Percentiles rank a stretch among this genome's conserved stretches.
Evolutionary conservation across 1,140 invertebrate genomes (phyloP).

Genomic region (Caerostris extrusa): DNA sequence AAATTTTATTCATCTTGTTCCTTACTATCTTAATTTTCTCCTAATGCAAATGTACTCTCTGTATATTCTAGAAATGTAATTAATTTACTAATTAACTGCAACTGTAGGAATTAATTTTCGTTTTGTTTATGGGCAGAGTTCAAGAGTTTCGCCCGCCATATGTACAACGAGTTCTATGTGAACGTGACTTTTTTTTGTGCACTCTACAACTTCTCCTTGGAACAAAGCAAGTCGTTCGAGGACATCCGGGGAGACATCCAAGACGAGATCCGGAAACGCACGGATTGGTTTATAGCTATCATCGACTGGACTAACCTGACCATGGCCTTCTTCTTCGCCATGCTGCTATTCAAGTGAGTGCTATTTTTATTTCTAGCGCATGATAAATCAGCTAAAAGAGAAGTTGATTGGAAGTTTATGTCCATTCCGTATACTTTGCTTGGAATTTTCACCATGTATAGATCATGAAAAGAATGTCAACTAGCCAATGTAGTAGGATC

Average conservation of each 20-base stretch:
- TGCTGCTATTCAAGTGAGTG: slow-evolving; percentile 79
- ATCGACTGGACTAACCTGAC: slow-evolving; percentile 79
- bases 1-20: no score
- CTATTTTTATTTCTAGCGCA: background rate
- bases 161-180: slow-evolving; percentile 81
- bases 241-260: slow-evolving; percentile 80
- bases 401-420: no score
- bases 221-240: slow-evolving; percentile 80
- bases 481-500: no score
- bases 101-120: no score
- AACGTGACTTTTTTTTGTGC: slow-evolving; percentile 80
- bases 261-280: slow-evolving; percentile 79
- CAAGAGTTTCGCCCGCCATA: slow-evolving; percentile 67
- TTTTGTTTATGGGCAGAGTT: slow-evolving; percentile 8
- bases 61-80: no score
- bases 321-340: slow-evolving; percentile 79
- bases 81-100: no score
- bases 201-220: slow-evolving; percentile 80
- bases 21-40: no score
- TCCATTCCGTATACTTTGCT: no score
- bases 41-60: no score
- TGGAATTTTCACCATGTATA: no score
- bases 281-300: slow-evolving; percentile 74
- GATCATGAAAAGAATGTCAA: no score
- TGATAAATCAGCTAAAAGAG: no score